A percentile compares a stretch with the other conserved stretches of the same genome.
phyloP scores from a whole-genome alignment of 2,113 vertebrate species.

The Cygnus atratus region DNA sequence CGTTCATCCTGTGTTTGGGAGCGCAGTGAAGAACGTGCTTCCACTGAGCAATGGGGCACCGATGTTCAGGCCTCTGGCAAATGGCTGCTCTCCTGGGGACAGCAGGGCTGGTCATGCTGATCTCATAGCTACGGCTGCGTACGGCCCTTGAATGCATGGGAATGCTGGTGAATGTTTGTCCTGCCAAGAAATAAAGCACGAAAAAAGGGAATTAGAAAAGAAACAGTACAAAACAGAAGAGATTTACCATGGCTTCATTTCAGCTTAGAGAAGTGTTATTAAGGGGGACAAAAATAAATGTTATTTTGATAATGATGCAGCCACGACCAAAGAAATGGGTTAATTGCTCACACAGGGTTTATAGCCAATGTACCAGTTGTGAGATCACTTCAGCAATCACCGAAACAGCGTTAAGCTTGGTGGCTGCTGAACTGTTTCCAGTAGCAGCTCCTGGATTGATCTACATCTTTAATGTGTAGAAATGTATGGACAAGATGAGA shows the following conservation, averaged over 20 bases:
- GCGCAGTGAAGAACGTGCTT: not conserved
- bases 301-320: too few species aligned
- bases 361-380: not conserved
- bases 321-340: fast-evolving
- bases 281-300: too few species aligned
- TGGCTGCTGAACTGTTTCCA: too few species aligned
- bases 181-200: fast-evolving
- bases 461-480: not conserved
- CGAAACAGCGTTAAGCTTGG: too few species aligned
- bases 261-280: not conserved
- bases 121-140: too few species aligned
- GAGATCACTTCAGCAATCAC: fast-evolving
- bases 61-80: not conserved
- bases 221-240: not conserved
- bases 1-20: not conserved
- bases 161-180: too few species aligned
- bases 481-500: not conserved
- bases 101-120: too few species aligned
- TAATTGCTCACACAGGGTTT: not conserved
- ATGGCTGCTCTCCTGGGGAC: not conserved
- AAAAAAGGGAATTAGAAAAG: too few species aligned
- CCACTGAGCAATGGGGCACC: not conserved
- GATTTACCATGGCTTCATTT: not conserved
- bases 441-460: not conserved
- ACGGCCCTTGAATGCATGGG: not conserved